Evolutionary conservation across 2,797 vertebrate genomes (phyloP).

Genomic region (Eulemur coronatus): DNA sequence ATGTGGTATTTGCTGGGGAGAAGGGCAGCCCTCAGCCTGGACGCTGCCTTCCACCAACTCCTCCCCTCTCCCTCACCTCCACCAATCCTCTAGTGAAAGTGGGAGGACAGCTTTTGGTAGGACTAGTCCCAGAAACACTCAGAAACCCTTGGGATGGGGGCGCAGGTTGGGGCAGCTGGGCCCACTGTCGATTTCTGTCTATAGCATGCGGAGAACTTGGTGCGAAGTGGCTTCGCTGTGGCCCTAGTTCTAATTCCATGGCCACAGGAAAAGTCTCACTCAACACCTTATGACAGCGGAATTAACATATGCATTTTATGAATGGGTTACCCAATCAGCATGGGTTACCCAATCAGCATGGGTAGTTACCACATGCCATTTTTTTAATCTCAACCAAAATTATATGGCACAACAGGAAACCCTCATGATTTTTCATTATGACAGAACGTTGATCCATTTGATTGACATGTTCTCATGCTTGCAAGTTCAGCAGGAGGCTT

Average conservation of each 20-base stretch:
- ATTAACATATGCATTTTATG: background rate
- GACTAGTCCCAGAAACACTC: background rate
- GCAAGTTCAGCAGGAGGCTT: background rate
- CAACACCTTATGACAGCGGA: background rate
- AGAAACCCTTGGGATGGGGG: background rate
- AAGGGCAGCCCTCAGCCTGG: background rate
- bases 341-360: background rate
- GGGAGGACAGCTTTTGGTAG: background rate
- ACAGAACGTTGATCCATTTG: background rate
- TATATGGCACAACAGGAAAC: background rate
- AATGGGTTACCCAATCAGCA: background rate
- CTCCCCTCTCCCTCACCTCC: background rate
- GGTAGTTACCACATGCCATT: background rate
- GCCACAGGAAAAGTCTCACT: background rate
- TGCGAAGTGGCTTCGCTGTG: background rate
- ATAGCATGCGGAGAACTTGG: background rate
- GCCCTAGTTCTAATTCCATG: background rate
- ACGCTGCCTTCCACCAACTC: background rate
- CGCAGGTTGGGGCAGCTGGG: too few relatives aligned
- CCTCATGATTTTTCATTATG: background rate
- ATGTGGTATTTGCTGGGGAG: background rate
- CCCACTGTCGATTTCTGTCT: background rate
- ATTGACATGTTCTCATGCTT: background rate
- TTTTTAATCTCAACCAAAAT: background rate
- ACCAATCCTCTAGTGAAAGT: background rate